phyloP scores from a whole-genome alignment of 2,888 invertebrate species.

The Tenthredo distinguenda region DNA sequence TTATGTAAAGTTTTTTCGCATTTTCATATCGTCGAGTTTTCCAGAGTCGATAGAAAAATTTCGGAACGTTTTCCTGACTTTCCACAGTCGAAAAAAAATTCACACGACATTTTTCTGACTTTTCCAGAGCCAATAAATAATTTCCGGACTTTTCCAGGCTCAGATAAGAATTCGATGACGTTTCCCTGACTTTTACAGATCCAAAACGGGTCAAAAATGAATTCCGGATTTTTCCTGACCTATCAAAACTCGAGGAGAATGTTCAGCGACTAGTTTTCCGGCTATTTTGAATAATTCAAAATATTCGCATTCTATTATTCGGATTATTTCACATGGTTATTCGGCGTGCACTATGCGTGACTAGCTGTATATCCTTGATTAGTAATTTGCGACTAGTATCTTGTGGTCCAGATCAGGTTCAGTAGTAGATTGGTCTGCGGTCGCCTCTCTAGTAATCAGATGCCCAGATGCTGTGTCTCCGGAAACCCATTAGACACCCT shows the following conservation, averaged over 20 bases:
- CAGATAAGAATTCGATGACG: neutral
- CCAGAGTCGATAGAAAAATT: neutral
- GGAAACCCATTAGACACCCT: conserved; percentile 74
- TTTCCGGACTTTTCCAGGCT: neutral
- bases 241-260: neutral
- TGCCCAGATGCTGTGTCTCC: conserved; percentile 76
- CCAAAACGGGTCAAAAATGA: too few relatives aligned
- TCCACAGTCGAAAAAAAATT: neutral
- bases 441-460: conserved; percentile 77
- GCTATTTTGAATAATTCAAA: neutral
- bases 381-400: conserved; percentile 3
- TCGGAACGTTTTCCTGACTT: neutral
- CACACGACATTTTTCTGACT: neutral
- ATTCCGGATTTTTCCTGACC: neutral
- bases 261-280: neutral
- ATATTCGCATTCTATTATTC: neutral
- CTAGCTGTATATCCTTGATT: neutral
- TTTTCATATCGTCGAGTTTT: neutral
- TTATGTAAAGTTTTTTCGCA: neutral
- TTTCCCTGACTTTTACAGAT: neutral
- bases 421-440: conserved; percentile 76
- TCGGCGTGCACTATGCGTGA: neutral
- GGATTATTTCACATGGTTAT: neutral
- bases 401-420: conserved; percentile 53
- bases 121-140: neutral